Evolutionary conservation across 2,797 vertebrate genomes (phyloP).

Genomic region (Alcedo quadribrachys): DNA sequence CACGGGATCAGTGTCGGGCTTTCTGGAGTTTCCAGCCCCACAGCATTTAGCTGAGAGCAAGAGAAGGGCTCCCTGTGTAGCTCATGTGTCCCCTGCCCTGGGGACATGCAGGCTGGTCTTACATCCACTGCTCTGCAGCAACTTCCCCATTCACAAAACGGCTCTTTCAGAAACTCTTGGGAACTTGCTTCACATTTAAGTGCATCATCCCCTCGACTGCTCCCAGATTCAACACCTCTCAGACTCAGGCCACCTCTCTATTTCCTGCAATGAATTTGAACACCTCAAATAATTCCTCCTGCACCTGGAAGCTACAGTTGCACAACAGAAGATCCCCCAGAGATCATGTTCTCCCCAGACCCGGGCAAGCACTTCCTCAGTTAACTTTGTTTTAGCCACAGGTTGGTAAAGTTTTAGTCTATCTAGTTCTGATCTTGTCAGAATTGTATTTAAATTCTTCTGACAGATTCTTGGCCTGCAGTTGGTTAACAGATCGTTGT

Average conservation of each 20-base stretch:
- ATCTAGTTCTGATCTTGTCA: slow-evolving; percentile 41
- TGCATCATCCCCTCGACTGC: neutral
- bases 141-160: neutral
- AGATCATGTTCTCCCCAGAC: neutral
- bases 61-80: neutral
- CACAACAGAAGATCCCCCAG: neutral
- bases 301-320: neutral
- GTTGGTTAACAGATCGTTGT: slow-evolving; percentile 53
- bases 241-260: neutral
- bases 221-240: neutral
- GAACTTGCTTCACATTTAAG: neutral
- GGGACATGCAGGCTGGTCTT: neutral
- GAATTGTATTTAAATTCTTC: slow-evolving; percentile 55
- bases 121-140: neutral
- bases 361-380: rapidly evolving
- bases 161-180: neutral
- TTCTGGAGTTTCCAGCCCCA: neutral
- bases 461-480: slow-evolving; percentile 65
- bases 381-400: neutral
- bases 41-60: neutral
- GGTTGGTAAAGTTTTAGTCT: slow-evolving; percentile 46
- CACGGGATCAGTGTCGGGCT: neutral
- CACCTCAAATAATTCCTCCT: neutral
- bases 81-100: neutral
- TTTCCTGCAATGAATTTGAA: neutral